Percentiles rank a stretch among this genome's conserved stretches.
Evolutionary conservation across 2,797 vertebrate genomes (phyloP).

Genomic region (Potorous gilbertii): DNA sequence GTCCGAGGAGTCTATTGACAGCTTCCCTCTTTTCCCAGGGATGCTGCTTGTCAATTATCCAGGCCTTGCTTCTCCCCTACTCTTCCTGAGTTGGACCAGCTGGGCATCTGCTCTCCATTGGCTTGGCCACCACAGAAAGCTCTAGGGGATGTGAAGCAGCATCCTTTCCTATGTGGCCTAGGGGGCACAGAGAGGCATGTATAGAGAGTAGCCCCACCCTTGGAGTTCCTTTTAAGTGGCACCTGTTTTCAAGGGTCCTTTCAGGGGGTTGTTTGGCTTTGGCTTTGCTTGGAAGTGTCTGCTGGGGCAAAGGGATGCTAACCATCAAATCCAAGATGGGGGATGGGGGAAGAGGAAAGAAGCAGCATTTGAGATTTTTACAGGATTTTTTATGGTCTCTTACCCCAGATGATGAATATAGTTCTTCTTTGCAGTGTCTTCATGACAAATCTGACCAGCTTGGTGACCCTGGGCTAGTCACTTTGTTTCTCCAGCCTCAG

Average conservation of each 20-base stretch:
- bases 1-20: no score
- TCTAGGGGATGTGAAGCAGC: neutral
- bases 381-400: no score
- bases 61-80: neutral
- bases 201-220: neutral
- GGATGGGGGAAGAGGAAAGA: neutral
- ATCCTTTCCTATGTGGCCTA: no score
- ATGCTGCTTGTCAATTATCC: no score
- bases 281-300: neutral
- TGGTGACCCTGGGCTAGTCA: no score
- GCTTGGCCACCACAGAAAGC: neutral
- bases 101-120: neutral
- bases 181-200: no score
- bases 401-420: no score
- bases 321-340: neutral
- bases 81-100: no score
- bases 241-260: no score
- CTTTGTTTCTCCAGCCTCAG: neutral
- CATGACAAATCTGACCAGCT: neutral
- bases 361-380: neutral
- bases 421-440: neutral
- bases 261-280: neutral
- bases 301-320: no score
- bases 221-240: no score
- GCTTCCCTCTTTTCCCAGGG: no score